Percentiles rank a stretch among this genome's conserved stretches.
phyloP scores from a whole-genome alignment of 2,797 vertebrate species.

The Sebastes itinus region DNA sequence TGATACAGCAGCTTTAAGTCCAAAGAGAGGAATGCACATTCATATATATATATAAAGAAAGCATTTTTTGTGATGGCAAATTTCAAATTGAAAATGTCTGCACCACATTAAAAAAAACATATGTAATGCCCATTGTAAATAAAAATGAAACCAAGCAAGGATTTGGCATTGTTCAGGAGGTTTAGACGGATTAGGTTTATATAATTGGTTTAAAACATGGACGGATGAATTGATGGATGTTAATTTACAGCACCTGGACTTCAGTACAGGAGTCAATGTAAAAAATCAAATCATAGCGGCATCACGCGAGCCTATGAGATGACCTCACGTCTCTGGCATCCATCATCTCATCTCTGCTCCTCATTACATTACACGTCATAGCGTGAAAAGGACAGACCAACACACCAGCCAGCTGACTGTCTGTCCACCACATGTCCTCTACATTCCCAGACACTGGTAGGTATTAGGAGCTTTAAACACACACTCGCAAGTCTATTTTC shows the following conservation, averaged over 20 bases:
- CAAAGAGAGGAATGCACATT: background rate
- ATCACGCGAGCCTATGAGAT: slow-evolving; percentile 29
- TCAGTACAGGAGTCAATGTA: background rate
- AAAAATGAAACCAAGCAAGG: background rate
- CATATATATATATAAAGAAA: background rate
- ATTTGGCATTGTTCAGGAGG: slow-evolving; percentile 5
- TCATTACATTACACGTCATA: slow-evolving; percentile 44
- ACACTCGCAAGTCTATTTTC: slow-evolving; percentile 65
- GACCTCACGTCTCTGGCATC: slow-evolving; percentile 52
- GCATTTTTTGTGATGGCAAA: background rate
- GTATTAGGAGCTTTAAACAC: slow-evolving; percentile 59
- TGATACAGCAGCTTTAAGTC: background rate
- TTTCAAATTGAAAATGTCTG: slow-evolving; percentile 9
- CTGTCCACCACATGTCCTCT: slow-evolving; percentile 56
- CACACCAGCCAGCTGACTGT: slow-evolving; percentile 36
- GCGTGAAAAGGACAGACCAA: slow-evolving; percentile 30
- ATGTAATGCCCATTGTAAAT: background rate
- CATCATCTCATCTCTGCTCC: slow-evolving; percentile 49
- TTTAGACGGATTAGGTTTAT: slow-evolving; percentile 3
- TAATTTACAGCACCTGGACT: slow-evolving; percentile 21
- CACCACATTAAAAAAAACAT: background rate
- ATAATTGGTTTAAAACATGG: slow-evolving; percentile 11
- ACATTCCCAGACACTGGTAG: slow-evolving; percentile 72
- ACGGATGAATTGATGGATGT: slow-evolving; percentile 21
- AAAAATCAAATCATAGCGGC: slow-evolving; percentile 32